Base-by-base conservation (phyloP, 1,140 invertebrate species). In the Aricia agestis region DNA sequence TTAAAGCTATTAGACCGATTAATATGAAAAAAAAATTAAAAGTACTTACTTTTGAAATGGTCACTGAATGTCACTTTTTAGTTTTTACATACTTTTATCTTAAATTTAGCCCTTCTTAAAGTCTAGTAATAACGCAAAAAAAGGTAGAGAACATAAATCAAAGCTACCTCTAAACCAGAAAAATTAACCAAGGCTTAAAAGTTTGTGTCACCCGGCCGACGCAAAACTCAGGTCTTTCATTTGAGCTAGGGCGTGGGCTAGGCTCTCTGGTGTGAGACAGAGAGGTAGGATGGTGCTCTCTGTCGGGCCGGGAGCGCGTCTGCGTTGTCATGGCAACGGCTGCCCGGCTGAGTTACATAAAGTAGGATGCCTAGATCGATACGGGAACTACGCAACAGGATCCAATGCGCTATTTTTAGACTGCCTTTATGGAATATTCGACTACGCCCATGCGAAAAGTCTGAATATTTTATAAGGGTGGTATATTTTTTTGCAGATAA, bases 311-410 rank as follows among this genome's bases (percentile, higher is more conserved):
- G 67, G 72, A 67, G 66, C 63, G 57, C 2, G 59, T 19, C 19
- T 63, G 45, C 68, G 79, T 81, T 76, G 57, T 70, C 76, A 79
- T 81, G 69, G 68, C 73, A 69, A 79, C 79, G 70, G 66, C 66
- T 76, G 74, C 9, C 36, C 36, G 69, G 31, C 31, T 42, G 7
- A 10, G 61, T 63, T 63, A 63, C 59, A 25, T 19, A 63, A 63
- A 19, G 19, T 63, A 63, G 59, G 18, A 63, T 63, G 19, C 59
- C 59, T 63, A 63, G 59, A 63, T 63, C 59, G 19, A 63, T 63
- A 63, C 59, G 18, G 59, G 59, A 63, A 63, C 59, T 52, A 52
- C 45, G 45, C 45, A 52, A 52, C 45, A 52, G 45, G 45, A 52
- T 52, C 45, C 45, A 15, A 11, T 32, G 61, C 61, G 61, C 18